phyloP scores from a whole-genome alignment of 2,797 vertebrate genomes.

The Microtus obscurus region DNA sequence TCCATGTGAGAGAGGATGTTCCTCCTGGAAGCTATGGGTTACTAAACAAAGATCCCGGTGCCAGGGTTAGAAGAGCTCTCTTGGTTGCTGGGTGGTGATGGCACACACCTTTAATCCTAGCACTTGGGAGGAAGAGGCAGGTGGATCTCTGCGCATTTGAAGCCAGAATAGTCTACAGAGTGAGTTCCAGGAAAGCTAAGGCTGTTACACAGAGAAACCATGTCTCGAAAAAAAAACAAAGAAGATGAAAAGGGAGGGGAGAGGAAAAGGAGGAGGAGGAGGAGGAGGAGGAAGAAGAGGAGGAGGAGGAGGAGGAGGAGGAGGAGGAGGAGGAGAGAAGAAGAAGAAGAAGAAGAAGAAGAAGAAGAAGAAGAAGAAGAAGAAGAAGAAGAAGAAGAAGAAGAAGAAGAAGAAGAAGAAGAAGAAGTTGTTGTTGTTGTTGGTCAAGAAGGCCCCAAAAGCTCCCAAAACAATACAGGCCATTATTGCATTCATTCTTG shows the following conservation, averaged over 20 bases:
- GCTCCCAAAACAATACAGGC: background rate
- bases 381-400: too few relatives aligned
- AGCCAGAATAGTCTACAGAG: background rate
- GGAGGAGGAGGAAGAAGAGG: accelerated
- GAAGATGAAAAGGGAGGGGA: too few relatives aligned
- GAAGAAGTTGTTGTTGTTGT: too few relatives aligned
- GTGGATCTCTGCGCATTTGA: background rate
- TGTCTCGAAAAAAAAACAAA: too few relatives aligned
- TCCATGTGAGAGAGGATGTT: background rate
- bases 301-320: too few relatives aligned
- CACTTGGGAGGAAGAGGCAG: background rate
- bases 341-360: too few relatives aligned
- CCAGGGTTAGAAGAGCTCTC: background rate
- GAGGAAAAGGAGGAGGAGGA: accelerated
- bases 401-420: too few relatives aligned
- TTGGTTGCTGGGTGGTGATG: background rate
- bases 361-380: too few relatives aligned
- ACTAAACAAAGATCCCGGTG: background rate
- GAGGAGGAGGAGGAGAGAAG: too few relatives aligned
- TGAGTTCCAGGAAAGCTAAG: too few relatives aligned
- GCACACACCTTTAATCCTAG: background rate
- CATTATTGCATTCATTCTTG: background rate
- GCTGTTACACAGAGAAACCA: too few relatives aligned
- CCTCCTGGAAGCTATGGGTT: background rate
- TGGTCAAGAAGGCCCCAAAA: background rate